A percentile compares a stretch with the other conserved stretches of the same genome.
Evolutionary conservation across 1,140 invertebrate genomes (phyloP).

Genomic region (Zaprionus inermis): DNA sequence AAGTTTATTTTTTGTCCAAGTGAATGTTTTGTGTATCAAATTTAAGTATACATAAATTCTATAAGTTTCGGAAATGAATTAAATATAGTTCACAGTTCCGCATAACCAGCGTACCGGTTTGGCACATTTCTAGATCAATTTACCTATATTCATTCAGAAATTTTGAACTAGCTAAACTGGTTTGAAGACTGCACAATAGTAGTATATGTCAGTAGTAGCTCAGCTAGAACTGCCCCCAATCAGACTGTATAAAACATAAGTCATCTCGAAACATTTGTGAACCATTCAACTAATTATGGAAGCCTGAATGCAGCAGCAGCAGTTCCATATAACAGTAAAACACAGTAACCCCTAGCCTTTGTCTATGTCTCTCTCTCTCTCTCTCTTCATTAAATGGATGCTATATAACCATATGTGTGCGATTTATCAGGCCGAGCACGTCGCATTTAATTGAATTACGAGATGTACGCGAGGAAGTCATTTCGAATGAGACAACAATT

Average conservation of each 20-base stretch:
- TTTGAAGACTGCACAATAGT: no score
- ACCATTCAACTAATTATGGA: background rate
- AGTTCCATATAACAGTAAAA: background rate
- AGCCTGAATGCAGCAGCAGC: background rate
- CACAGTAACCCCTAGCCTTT: conserved; percentile 6
- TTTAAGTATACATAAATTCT: background rate
- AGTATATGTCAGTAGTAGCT: no score
- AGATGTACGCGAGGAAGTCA: conserved; percentile 32
- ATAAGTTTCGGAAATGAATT: background rate
- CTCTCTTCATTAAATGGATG: background rate
- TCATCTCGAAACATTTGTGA: background rate
- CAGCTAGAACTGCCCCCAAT: background rate
- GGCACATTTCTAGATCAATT: background rate
- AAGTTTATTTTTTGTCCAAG: no score
- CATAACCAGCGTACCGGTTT: background rate
- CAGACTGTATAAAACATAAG: background rate
- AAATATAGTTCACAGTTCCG: background rate
- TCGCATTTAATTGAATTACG: conserved; percentile 48
- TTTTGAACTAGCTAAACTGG: background rate
- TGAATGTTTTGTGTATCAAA: background rate
- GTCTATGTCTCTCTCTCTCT: background rate
- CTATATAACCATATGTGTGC: conserved; percentile 27
- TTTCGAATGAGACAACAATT: conserved; percentile 23
- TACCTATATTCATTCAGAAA: background rate
- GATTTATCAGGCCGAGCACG: conserved; percentile 41